Percentiles rank a stretch among this genome's conserved stretches.
Conservation (phyloP, 2,113 vertebrate species). For the Centropus unirufus region DNA sequence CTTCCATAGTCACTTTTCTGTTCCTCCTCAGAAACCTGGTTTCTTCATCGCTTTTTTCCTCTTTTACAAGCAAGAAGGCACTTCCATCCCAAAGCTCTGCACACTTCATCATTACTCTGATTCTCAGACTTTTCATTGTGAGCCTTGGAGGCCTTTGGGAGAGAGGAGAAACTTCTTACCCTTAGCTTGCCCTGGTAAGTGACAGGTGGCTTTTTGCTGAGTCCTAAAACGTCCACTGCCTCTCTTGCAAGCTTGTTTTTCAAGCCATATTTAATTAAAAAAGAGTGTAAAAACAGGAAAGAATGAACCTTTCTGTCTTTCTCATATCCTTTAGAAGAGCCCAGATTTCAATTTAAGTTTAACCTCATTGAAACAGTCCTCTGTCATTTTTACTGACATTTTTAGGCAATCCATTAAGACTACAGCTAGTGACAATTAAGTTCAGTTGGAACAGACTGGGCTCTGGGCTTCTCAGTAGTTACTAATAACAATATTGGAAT, state of each 20-base stretch:
- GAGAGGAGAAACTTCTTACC: neutral
- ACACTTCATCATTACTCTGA: neutral
- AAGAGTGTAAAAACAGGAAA: neutral
- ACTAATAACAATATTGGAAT: neutral
- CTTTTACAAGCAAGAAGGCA: neutral
- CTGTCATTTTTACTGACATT: conserved; percentile 9
- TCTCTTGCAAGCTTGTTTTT: neutral
- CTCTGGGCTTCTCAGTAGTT: neutral
- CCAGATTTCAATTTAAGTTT: conserved; percentile 19
- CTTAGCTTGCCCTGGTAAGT: neutral
- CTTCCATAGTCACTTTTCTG: neutral
- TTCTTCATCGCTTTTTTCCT: neutral
- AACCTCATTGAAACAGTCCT: neutral
- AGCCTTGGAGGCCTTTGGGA: neutral
- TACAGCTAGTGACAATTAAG: conserved; percentile 13
- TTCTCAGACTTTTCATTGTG: neutral
- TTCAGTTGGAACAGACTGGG: neutral
- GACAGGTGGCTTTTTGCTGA: neutral
- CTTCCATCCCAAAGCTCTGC: fast-evolving
- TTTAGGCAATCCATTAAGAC: neutral
- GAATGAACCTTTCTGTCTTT: neutral
- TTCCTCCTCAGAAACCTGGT: neutral
- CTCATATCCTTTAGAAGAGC: neutral
- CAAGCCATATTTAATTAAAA: neutral
- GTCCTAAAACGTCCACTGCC: neutral